phyloP scores from a whole-genome alignment of 1,140 invertebrate genomes.

The Drosophila parabipectinata region DNA sequence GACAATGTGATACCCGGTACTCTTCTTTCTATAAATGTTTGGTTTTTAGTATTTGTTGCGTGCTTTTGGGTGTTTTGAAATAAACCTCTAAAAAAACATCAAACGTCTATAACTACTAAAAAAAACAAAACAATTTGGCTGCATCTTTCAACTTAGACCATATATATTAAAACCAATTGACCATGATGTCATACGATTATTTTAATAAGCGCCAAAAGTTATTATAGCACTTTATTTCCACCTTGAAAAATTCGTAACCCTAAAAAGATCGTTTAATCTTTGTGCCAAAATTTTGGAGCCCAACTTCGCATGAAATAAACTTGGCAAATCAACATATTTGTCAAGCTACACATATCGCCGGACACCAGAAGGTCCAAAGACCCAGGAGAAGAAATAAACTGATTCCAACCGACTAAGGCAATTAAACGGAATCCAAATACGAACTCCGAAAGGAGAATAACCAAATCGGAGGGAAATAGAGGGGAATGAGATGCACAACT shows the following conservation, averaged over 20 bases:
- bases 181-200: neutral
- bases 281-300: slow-evolving; percentile 22
- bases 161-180: neutral
- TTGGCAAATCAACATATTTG: slow-evolving; percentile 64
- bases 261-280: slow-evolving; percentile 29
- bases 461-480: slow-evolving; percentile 6
- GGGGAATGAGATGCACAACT: neutral
- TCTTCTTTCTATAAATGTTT: no score
- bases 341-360: slow-evolving; percentile 60
- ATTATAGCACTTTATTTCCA: slow-evolving; percentile 2
- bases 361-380: slow-evolving; percentile 5
- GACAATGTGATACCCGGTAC: no score
- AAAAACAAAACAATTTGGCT: no score
- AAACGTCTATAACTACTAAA: no score
- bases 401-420: slow-evolving; percentile 9
- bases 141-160: no score
- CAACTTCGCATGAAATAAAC: slow-evolving; percentile 10
- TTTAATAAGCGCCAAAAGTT: neutral
- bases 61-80: no score
- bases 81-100: no score
- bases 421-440: slow-evolving; percentile 25
- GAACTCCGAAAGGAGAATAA: slow-evolving; percentile 8
- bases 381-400: neutral
- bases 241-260: slow-evolving; percentile 10
- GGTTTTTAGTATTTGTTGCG: no score